Evolutionary conservation across 2,797 vertebrate genomes (phyloP).

Genomic region (Leptodactylus fallax): DNA sequence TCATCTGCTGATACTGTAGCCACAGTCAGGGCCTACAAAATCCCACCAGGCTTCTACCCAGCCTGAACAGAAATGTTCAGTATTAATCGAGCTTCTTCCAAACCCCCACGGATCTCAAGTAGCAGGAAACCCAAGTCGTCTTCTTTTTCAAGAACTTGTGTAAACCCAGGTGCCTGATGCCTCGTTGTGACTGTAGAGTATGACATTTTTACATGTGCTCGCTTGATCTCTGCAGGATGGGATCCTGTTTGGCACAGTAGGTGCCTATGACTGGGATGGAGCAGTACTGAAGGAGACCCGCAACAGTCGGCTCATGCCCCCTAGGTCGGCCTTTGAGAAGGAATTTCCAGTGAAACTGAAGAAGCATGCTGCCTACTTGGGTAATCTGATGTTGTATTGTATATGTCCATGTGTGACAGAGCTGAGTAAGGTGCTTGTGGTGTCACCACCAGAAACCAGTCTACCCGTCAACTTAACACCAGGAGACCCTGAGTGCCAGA

Average conservation of each 20-base stretch:
- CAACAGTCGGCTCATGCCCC: constrained; percentile 76
- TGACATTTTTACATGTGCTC: not conserved
- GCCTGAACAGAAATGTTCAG: too few species aligned
- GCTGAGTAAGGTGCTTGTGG: too few species aligned
- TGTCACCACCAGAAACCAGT: not conserved
- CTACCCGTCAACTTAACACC: too few species aligned
- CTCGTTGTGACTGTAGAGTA: not conserved
- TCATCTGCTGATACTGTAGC: too few species aligned
- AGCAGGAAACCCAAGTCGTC: too few species aligned
- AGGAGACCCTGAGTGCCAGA: not conserved
- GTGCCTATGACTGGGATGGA: constrained; percentile 95
- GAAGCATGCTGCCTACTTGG: constrained; percentile 93
- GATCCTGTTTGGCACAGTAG: constrained; percentile 93
- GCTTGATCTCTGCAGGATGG: constrained; percentile 81
- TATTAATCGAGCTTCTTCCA: too few species aligned
- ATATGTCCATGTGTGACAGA: not conserved
- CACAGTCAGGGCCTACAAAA: too few species aligned
- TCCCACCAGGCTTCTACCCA: too few species aligned
- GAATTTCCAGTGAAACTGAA: constrained; percentile 90
- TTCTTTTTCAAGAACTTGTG: too few species aligned
- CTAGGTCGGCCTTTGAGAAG: constrained; percentile 83
- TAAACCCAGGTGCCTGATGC: too few species aligned
- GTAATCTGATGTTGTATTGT: constrained; percentile 71
- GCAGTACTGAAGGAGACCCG: constrained; percentile 85
- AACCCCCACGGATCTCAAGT: too few species aligned